phyloP scores from a whole-genome alignment of 2,888 invertebrate genomes.

The Urechis unicinctus region DNA sequence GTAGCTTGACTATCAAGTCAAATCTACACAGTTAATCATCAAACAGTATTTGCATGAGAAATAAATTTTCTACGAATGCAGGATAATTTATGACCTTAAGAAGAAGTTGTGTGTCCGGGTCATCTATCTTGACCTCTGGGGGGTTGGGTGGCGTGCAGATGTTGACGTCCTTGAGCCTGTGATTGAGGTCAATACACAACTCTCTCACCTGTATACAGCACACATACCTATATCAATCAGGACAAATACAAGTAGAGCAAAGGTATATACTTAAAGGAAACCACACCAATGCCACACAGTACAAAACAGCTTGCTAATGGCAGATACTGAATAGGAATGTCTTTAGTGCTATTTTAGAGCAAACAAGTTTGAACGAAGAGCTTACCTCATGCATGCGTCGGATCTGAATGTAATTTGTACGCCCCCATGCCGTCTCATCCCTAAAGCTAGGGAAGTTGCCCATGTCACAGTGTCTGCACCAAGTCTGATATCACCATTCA shows the following conservation, averaged over 20 bases:
- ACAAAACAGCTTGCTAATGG: too few relatives aligned
- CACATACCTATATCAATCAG: background rate
- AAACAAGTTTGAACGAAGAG: background rate
- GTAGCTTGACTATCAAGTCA: too few relatives aligned
- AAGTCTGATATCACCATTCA: background rate
- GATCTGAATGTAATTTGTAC: constrained; percentile 34
- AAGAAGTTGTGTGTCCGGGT: constrained; percentile 59
- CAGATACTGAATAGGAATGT: too few relatives aligned
- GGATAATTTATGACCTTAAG: too few relatives aligned
- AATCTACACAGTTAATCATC: too few relatives aligned
- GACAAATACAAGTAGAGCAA: background rate
- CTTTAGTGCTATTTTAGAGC: too few relatives aligned
- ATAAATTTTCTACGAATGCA: too few relatives aligned
- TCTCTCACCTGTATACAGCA: constrained; percentile 47
- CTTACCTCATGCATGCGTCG: constrained; percentile 36
- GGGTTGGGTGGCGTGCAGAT: constrained; percentile 61
- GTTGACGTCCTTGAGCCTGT: constrained; percentile 59
- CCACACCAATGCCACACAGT: too few relatives aligned
- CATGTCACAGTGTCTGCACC: constrained; percentile 2
- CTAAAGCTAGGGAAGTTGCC: constrained; percentile 16
- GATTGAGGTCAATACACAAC: constrained; percentile 65
- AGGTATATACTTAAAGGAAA: too few relatives aligned
- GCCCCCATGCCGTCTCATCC: constrained; percentile 51
- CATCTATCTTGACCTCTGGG: too few relatives aligned
- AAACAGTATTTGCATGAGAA: too few relatives aligned